Conservation (phyloP, 2,888 invertebrate genomes). For the Gnatocerus cornutus region DNA sequence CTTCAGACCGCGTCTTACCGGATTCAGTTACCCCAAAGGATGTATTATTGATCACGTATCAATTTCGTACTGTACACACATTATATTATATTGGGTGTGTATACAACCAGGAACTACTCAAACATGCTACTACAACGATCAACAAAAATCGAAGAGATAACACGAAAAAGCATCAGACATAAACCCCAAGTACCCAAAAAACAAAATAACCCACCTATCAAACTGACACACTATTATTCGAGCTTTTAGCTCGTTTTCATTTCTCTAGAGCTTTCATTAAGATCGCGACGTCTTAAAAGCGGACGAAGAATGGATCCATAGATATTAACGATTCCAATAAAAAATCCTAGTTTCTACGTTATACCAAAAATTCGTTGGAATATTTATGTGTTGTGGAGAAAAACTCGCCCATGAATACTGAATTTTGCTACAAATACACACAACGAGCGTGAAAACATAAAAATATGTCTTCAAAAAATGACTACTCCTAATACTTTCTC, state of each 20-base stretch:
- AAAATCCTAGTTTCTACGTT: not conserved
- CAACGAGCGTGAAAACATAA: conserved; percentile 2
- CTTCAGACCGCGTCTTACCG: conserved; percentile 16
- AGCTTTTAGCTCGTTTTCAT: no score
- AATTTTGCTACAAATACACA: conserved; percentile 13
- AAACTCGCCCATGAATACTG: conserved; percentile 14
- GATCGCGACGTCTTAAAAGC: no score
- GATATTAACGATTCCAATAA: no score
- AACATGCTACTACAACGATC: conserved; percentile 39
- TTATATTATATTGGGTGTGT: conserved; percentile 43
- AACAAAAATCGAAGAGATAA: conserved; percentile 22
- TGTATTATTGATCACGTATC: conserved; percentile 50
- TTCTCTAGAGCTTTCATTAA: no score
- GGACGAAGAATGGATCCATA: no score
- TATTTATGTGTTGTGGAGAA: not conserved
- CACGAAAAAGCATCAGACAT: not conserved
- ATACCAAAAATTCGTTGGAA: not conserved
- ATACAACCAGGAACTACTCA: conserved; percentile 45
- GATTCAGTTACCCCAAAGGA: conserved; percentile 43
- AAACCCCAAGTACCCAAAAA: not conserved
- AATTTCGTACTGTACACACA: conserved; percentile 47
- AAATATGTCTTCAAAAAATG: conserved; percentile 24
- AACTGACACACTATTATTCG: no score
- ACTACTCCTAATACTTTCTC: conserved; percentile 19
- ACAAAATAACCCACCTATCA: no score